phyloP scores from a whole-genome alignment of 2,113 vertebrate species.

The Donacobius atricapilla region DNA sequence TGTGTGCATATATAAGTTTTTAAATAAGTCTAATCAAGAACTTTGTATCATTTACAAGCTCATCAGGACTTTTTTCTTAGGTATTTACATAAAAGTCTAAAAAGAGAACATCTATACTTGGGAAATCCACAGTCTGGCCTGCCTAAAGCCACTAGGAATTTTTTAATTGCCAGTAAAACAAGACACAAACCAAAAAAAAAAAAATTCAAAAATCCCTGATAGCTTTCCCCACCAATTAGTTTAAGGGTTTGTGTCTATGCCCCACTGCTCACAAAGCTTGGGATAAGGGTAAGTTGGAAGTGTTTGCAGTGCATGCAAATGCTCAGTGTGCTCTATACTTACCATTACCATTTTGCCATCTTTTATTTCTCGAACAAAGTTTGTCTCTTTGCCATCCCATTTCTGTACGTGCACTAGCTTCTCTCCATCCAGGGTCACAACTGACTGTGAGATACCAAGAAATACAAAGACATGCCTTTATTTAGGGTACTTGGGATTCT shows the following conservation, averaged over 20 bases:
- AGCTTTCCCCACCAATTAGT: background rate
- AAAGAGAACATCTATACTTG: background rate
- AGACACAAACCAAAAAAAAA: background rate
- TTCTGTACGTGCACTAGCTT: conserved; percentile 91
- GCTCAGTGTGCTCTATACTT: conserved; percentile 39
- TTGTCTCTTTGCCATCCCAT: conserved; percentile 94
- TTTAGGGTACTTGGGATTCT: background rate
- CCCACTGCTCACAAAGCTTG: background rate
- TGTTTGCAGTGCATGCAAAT: fast-evolving
- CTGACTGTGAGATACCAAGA: conserved; percentile 77
- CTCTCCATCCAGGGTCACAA: conserved; percentile 85
- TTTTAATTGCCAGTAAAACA: background rate
- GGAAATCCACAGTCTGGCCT: background rate
- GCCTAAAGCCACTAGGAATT: background rate
- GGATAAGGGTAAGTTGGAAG: background rate
- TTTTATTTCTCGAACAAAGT: conserved; percentile 88
- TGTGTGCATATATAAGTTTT: background rate
- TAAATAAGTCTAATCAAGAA: background rate
- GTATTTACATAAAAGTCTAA: background rate
- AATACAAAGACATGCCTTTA: conserved; percentile 24
- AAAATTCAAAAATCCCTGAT: background rate
- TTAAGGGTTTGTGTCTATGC: background rate
- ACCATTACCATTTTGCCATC: conserved; percentile 91
- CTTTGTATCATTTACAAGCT: background rate
- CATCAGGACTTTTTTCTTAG: background rate